Base-by-base conservation (phyloP, 92 coral and sea anemone species). In the Epizoanthus fatuus region DNA sequence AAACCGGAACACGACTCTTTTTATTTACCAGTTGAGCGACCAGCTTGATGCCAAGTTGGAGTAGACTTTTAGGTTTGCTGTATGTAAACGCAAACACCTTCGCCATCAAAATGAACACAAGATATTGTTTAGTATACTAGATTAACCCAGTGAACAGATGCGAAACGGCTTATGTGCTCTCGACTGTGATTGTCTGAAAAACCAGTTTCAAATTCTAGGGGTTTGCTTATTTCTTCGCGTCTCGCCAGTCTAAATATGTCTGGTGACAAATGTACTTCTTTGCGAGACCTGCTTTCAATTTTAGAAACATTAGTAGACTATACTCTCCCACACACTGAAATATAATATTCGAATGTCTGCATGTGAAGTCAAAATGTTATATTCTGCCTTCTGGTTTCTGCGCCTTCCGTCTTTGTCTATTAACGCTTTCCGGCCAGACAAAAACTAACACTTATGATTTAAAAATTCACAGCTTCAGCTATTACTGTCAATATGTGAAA, bases 261-360 rank as follows among this genome's bases (percentile, higher is more conserved):
- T 66, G 72, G 40, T 32, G 10, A 73, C 52, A 73, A 49, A 75
- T 37, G 4, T 3, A 58, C 58, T 20, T 13, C 8, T 60, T 60
- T n/a, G 12, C 57, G 69, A 58, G 25, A 54, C 13, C 72, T 11
- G 72, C 63, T 77, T 12, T 39, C 62, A 77, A 14, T 57, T 38
- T 42, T 12, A 22, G 13, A 15, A 49, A 49, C 53, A 49, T 49
- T 12, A 49, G 13, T 49, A 11, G 11, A 49, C n/a, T 74, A 53
- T 39, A 4, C 49, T 59, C 45, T 77, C 49, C 42, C 15, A 20
- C 39, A 11, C 38, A 37, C 22, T 77, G 19, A 59, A 60, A 77
- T 70, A 70, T 70, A 70, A 70, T 77, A 77, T 77, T 17, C 56
- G 38, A 13, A 32, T 54, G 80, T 74, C 80, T 74, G 63, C 80